Evolutionary conservation across 2,888 invertebrate genomes (phyloP).

Genomic region (Drosophila incognita): DNA sequence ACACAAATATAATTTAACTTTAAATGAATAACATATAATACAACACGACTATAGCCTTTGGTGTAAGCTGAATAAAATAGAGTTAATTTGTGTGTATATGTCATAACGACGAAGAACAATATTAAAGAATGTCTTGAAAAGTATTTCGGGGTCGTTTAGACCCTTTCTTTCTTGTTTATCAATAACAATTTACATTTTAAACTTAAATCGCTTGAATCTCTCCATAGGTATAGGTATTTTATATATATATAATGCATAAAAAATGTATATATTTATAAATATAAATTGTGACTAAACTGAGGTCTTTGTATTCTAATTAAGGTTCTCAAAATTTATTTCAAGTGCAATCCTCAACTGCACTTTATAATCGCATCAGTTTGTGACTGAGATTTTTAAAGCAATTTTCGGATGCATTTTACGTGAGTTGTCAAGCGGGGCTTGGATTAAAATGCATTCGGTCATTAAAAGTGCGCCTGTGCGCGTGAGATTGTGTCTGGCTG

Average conservation of each 20-base stretch:
- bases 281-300: neutral
- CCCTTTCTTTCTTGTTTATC: too few relatives aligned
- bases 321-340: neutral
- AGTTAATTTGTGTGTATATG: too few relatives aligned
- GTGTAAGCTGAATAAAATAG: neutral
- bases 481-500: constrained; percentile 65
- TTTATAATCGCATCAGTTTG: constrained; percentile 23
- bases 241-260: neutral
- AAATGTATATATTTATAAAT: neutral
- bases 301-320: neutral
- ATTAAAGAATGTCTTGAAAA: too few relatives aligned
- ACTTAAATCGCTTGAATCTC: neutral
- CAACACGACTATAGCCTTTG: neutral
- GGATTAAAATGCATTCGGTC: constrained; percentile 82
- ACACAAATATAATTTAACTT: neutral
- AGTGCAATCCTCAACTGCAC: constrained; percentile 8
- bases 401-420: constrained; percentile 66
- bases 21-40: neutral
- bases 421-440: constrained; percentile 74
- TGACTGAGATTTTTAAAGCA: constrained; percentile 29
- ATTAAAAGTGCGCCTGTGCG: constrained; percentile 76
- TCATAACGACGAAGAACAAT: too few relatives aligned
- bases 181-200: neutral
- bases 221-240: neutral
- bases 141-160: too few relatives aligned